A percentile compares a stretch with the other conserved stretches of the same genome.
Evolutionary conservation across 2,113 vertebrate species (phyloP).

Genomic region (Lonchura striata): DNA sequence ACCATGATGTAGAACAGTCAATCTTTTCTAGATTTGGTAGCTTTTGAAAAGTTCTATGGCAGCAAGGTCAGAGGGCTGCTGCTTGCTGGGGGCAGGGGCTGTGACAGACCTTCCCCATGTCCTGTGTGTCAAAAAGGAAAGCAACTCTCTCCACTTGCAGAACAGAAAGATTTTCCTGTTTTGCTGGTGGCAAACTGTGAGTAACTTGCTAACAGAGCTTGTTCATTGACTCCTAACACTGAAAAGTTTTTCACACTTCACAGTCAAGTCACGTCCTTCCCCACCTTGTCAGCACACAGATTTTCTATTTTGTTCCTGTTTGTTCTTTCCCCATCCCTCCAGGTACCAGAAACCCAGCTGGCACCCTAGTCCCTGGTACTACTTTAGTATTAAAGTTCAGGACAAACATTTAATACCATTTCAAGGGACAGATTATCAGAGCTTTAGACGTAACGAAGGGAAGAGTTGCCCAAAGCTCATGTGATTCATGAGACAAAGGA

Average conservation of each 20-base stretch:
- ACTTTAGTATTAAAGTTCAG: not conserved
- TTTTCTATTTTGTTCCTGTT: not conserved
- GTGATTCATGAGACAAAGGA: not conserved
- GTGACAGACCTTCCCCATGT: not conserved
- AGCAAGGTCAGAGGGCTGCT: not conserved
- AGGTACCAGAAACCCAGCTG: not conserved
- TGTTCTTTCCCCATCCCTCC: not conserved
- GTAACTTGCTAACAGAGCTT: not conserved
- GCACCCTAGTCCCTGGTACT: not conserved
- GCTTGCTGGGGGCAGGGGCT: not conserved
- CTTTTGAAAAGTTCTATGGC: not conserved
- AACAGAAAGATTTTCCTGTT: not conserved
- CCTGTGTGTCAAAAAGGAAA: not conserved
- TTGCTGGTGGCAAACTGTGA: not conserved
- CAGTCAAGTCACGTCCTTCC: fast-evolving
- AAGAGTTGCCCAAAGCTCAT: not conserved
- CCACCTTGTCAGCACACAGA: not conserved
- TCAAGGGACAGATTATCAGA: not conserved
- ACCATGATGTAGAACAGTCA: not conserved
- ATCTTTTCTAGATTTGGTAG: not conserved
- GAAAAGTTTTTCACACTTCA: not conserved
- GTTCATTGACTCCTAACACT: not conserved
- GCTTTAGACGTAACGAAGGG: not conserved
- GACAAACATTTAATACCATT: not conserved
- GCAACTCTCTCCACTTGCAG: not conserved